A percentile compares a stretch with the other conserved stretches of the same genome.
phyloP scores from a whole-genome alignment of 2,888 invertebrate species.

The Abscondita cerata region DNA sequence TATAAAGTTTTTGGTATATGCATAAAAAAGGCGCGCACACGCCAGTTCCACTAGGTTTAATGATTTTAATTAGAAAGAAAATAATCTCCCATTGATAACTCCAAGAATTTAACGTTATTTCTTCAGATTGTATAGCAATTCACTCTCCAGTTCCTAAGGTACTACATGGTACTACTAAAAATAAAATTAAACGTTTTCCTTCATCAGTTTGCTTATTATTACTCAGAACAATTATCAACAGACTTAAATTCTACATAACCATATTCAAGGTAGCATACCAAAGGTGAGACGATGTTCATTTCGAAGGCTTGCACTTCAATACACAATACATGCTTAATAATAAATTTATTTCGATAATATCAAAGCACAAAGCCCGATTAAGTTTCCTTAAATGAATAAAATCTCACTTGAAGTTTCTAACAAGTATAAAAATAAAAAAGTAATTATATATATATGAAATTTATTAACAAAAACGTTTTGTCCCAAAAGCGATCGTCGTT shows the following conservation, averaged over 20 bases:
- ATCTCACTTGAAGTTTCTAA: conserved; percentile 1
- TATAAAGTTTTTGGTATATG: no score
- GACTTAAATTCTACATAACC: conserved; percentile 4
- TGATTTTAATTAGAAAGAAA: no score
- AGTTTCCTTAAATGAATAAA: not conserved
- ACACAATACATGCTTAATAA: not conserved
- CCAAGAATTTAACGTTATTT: no score
- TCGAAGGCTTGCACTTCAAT: not conserved
- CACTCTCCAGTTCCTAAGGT: not conserved
- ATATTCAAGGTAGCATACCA: conserved; percentile 4
- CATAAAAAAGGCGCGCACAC: no score
- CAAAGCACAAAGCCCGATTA: not conserved
- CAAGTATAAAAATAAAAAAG: conserved; percentile 6
- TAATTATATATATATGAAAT: conserved; percentile 27
- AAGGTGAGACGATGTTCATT: conserved; percentile 1
- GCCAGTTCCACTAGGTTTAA: no score
- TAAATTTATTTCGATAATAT: not conserved
- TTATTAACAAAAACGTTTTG: conserved; percentile 35
- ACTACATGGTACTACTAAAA: not conserved
- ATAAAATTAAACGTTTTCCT: not conserved
- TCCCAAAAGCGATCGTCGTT: conserved; percentile 60
- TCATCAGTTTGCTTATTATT: conserved; percentile 4
- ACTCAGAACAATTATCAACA: conserved; percentile 4
- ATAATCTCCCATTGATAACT: no score
- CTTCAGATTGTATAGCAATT: not conserved